These are phyloP conservation scores for Notechis scutatus DNA, from an alignment of 2,113 vertebrate species.

Conservation along the genomic window DNA sequence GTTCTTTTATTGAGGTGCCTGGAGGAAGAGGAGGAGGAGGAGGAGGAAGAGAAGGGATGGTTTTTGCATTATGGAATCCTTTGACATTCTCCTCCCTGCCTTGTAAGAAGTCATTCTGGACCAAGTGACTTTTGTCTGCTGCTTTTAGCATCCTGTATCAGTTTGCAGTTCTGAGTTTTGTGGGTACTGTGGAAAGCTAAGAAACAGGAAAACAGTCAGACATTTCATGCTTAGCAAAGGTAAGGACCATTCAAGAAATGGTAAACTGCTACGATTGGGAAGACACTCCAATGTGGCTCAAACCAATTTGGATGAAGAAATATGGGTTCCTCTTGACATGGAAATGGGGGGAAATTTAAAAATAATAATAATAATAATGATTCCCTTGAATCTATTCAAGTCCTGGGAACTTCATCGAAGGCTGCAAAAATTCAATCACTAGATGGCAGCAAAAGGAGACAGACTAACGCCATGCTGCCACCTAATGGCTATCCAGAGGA, in stretches of 20 bases:
- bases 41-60: background rate
- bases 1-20: slow-evolving; percentile 41
- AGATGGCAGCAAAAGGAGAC: background rate
- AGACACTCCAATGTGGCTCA: background rate
- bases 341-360: background rate
- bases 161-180: background rate
- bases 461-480: background rate
- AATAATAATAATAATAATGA: background rate
- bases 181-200: background rate
- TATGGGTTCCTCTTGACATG: background rate
- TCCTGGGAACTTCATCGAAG: background rate
- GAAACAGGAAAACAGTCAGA: no score
- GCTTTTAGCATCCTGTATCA: background rate
- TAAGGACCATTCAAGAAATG: background rate
- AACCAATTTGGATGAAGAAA: background rate
- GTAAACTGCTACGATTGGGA: background rate
- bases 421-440: background rate
- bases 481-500: background rate
- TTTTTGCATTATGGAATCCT: background rate
- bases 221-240: background rate
- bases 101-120: background rate
- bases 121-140: background rate
- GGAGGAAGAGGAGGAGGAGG: slow-evolving; percentile 18
- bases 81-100: background rate
- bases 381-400: background rate